These are phyloP conservation scores for Chauna torquata DNA, from an alignment of 2,113 vertebrate species.

Conservation along the genomic window DNA sequence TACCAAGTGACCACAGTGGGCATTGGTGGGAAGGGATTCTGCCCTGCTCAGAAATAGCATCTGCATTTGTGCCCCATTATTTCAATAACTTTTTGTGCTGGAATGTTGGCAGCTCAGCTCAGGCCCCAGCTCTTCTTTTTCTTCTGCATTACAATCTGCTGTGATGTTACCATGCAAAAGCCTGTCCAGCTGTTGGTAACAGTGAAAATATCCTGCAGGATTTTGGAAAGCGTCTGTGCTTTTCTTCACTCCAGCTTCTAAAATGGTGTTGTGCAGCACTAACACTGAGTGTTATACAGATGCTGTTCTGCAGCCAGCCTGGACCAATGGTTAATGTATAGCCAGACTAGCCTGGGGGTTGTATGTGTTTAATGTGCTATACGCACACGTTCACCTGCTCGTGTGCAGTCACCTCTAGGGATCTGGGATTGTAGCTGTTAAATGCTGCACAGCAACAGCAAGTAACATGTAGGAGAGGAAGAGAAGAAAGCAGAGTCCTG, in stretches of 20 bases:
- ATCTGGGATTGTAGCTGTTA: neutral
- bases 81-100: neutral
- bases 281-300: neutral
- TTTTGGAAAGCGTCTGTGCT: slow-evolving; percentile 30
- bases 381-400: neutral
- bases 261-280: neutral
- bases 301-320: neutral
- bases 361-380: neutral
- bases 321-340: neutral
- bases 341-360: neutral
- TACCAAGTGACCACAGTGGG: neutral
- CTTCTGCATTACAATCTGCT: neutral
- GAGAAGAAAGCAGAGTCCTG: neutral
- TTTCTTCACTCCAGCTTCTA: neutral
- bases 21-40: neutral
- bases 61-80: neutral
- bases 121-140: neutral
- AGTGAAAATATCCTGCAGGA: neutral
- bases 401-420: neutral
- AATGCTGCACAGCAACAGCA: neutral
- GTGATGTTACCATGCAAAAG: slow-evolving; percentile 2
- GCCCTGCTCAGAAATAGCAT: neutral
- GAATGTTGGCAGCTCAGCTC: neutral
- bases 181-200: slow-evolving; percentile 4
- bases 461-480: neutral